Conservation (phyloP, 2,113 vertebrate genomes). For the Gallinago media region DNA sequence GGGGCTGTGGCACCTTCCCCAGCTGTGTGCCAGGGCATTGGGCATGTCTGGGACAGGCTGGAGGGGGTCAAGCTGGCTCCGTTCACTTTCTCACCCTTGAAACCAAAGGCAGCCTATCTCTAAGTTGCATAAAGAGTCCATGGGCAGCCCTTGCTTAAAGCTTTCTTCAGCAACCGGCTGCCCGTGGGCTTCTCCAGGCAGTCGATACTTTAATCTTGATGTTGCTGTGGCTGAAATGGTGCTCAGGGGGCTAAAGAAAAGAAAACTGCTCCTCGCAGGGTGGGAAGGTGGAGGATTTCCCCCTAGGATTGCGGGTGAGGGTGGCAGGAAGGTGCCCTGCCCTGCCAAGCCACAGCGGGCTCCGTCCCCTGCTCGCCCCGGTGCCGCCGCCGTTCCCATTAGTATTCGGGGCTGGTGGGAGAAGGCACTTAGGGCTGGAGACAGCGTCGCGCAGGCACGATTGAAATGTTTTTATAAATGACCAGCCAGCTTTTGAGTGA, state of each 20-base stretch:
- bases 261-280: rapidly evolving
- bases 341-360: neutral
- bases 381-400: neutral
- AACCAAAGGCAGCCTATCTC: neutral
- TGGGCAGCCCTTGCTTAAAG: neutral
- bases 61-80: no score
- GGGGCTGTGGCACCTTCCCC: neutral
- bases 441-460: slow-evolving; percentile 71
- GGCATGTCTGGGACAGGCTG: neutral
- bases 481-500: slow-evolving; percentile 73
- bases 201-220: neutral
- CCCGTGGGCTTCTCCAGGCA: rapidly evolving
- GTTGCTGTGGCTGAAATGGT: neutral
- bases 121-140: rapidly evolving
- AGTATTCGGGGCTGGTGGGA: slow-evolving; percentile 59
- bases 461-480: slow-evolving; percentile 77
- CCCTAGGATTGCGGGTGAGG: rapidly evolving
- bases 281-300: neutral
- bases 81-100: rapidly evolving
- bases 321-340: neutral
- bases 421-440: slow-evolving; percentile 73
- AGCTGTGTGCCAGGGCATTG: neutral
- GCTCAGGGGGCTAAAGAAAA: neutral
- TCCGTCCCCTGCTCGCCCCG: neutral
- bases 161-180: neutral